Evolutionary conservation across 2,888 invertebrate species (phyloP), one percentile per base, ranked within the genome.

Genomic region (Dryocosmus kuriphilus): DNA sequence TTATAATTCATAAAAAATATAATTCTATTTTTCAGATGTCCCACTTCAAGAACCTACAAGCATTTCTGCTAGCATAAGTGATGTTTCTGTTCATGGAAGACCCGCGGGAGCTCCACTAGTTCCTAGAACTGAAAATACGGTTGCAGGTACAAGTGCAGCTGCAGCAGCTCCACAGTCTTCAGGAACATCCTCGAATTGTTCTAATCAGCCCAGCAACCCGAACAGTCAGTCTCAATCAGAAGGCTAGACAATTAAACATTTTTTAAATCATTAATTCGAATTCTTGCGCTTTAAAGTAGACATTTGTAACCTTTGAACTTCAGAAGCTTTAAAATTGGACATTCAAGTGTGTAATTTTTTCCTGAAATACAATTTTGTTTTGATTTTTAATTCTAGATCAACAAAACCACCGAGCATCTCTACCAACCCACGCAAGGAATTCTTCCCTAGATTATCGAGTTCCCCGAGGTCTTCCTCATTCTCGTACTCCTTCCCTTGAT

Each of bases 401-500:
- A 81, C 89, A 87, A 83, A 87, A 80, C 76, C 82, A 74, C 77
- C 84, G 82, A 78, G 76, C 85, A 60, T 77, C 86, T 1, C 77
- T 86, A 46, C 86, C 83, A 8, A 87, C 84, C 71, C 90, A 88
- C 91, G 96, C 97, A 0, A 94, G 97, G 81, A 97, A 97, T 91
- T 96, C 97, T 0, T 97, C 97, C 0, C 93, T 96, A 89, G 97
- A 97, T 89, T 93, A 97, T 80, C 93, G 97, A 75, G 88, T 92
- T 57, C 93, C 90, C 77, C 86, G 93, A 78, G 93, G 93, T 5
- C 86, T 93, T 65, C 92, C 92, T 6, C 97, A 97, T 90, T 97
- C 97, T 1, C 94, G 97, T 82, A 95, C 97, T 79, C 96, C 97
- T 46, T 97, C 97, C 2, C 92, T 97, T 83, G 98, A 96, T 89